phyloP scores from a whole-genome alignment of 2,888 invertebrate genomes.

The Chalcis sispes region DNA sequence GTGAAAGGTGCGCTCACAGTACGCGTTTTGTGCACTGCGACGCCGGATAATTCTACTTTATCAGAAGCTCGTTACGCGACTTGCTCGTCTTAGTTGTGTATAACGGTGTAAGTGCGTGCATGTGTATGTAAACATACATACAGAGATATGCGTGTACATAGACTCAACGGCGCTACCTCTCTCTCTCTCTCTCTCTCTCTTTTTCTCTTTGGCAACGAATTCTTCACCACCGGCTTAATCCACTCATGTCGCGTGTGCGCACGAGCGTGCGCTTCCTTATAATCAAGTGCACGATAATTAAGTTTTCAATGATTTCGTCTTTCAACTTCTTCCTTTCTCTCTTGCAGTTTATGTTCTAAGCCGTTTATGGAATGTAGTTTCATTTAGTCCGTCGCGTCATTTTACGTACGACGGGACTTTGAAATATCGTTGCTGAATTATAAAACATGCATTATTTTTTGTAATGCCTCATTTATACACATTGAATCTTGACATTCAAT shows the following conservation, averaged over 20 bases:
- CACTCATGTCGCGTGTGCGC: conserved; percentile 28
- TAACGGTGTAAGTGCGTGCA: too few relatives aligned
- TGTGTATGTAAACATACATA: conserved; percentile 34
- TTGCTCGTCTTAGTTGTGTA: conserved; percentile 25
- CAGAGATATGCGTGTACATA: not conserved
- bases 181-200: too few relatives aligned
- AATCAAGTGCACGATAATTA: conserved; percentile 50
- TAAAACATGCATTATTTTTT: too few relatives aligned
- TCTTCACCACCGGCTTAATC: conserved; percentile 26
- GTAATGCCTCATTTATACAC: too few relatives aligned
- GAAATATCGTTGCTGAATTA: too few relatives aligned
- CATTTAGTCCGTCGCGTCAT: too few relatives aligned
- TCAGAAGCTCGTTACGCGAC: conserved; percentile 52
- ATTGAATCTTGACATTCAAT: too few relatives aligned
- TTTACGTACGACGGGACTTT: too few relatives aligned
- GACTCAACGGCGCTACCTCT: too few relatives aligned
- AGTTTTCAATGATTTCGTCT: conserved; percentile 45
- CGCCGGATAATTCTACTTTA: conserved; percentile 54
- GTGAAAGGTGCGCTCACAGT: conserved; percentile 23
- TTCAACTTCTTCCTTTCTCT: conserved; percentile 20
- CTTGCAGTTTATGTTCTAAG: conserved; percentile 3
- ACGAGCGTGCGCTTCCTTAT: conserved; percentile 44
- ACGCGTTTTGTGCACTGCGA: conserved; percentile 34
- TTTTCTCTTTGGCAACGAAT: too few relatives aligned
- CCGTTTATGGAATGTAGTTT: conserved; percentile 3